Evolutionary conservation across 53 echinoderm and acorn worm genomes (phyloP).

Genomic region (Apostichopus leukothele): DNA sequence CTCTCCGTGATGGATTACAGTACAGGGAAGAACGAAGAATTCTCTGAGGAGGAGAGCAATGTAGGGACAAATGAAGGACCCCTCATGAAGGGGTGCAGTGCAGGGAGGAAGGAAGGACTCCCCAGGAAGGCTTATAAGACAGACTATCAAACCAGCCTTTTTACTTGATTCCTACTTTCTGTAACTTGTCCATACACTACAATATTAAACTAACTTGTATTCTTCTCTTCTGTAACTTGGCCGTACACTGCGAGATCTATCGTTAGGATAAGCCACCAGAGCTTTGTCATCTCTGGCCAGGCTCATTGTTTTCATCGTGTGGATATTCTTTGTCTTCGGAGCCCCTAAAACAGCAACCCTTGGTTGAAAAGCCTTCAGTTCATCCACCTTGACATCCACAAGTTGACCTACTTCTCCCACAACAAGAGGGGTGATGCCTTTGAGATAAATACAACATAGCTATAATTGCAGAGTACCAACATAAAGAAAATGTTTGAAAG

Average conservation of each 20-base stretch:
- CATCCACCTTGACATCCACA: constrained; percentile 80
- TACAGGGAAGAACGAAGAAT: no score
- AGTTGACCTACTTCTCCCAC: constrained; percentile 99
- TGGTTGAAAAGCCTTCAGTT: constrained; percentile 78
- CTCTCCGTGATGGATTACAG: no score
- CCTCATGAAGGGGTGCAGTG: no score
- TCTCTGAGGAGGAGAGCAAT: no score
- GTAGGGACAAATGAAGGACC: no score
- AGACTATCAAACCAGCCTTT: no score
- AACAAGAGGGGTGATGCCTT: constrained; percentile 95
- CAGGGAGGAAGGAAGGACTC: no score
- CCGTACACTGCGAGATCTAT: constrained; percentile 83
- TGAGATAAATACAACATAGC: background rate
- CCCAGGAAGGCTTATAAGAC: no score
- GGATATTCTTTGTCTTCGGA: constrained; percentile 77
- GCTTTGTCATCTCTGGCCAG: constrained; percentile 63
- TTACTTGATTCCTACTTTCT: background rate
- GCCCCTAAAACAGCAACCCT: constrained; percentile 90
- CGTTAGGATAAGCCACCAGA: constrained; percentile 97
- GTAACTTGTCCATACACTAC: background rate
- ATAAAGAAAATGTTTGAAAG: no score
- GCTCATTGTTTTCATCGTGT: constrained; percentile 66
- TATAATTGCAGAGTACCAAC: no score
- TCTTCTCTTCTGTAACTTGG: constrained; percentile 95
- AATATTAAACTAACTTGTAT: constrained; percentile 73